Conservation (phyloP, 2,888 invertebrate species). For the Trichopria drosophilae region DNA sequence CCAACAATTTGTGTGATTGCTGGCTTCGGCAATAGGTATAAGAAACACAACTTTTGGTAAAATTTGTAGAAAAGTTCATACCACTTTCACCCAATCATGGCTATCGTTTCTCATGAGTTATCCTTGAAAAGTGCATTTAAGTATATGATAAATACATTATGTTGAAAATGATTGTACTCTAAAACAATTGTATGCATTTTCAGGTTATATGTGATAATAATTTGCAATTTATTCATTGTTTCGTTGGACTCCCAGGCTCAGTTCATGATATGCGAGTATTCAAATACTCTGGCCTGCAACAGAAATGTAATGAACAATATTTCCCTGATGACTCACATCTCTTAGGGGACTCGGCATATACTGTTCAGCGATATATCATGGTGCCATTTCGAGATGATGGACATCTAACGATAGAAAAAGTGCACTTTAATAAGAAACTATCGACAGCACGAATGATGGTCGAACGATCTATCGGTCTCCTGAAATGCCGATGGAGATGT, state of each 20-base stretch:
- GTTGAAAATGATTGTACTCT: too few species aligned
- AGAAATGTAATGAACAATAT: too few species aligned
- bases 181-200: too few species aligned
- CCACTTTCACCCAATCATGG: too few species aligned
- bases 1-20: too few species aligned
- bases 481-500: conserved; percentile 4
- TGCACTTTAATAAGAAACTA: background rate
- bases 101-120: too few species aligned
- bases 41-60: too few species aligned
- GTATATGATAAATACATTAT: too few species aligned
- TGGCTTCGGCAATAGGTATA: too few species aligned
- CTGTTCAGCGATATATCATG: background rate
- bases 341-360: conserved; percentile 8
- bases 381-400: conserved; percentile 16
- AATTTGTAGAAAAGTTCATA: too few species aligned
- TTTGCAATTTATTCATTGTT: conserved; percentile 9
- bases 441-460: background rate
- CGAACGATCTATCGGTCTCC: background rate
- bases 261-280: conserved; percentile 7
- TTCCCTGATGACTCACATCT: conserved; percentile 4
- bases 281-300: too few species aligned
- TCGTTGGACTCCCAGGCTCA: background rate
- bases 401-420: conserved; percentile 3
- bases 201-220: conserved; percentile 8
- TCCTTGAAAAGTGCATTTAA: too few species aligned